Percentiles rank a stretch among this genome's conserved stretches.
These are phyloP conservation scores for Tenthredo distinguenda DNA, from an alignment of 2,888 invertebrate species.

Conservation along the genomic window DNA sequence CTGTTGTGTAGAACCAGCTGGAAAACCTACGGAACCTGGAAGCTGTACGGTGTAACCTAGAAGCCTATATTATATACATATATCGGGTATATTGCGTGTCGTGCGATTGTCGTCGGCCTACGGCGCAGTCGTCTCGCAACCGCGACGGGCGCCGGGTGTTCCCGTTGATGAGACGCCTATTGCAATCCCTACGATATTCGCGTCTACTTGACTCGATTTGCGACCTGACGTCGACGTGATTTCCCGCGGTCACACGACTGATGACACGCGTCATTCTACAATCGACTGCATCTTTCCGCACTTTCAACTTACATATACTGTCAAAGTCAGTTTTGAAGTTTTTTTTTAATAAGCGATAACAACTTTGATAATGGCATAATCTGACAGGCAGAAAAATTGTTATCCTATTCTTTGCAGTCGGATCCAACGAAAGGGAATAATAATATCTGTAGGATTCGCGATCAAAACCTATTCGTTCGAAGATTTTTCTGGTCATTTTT, in stretches of 20 bases:
- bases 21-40: slow-evolving; percentile 7
- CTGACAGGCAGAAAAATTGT: not conserved
- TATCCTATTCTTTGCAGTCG: not conserved
- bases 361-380: not conserved
- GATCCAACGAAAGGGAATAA: not conserved
- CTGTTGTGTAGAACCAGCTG: not conserved
- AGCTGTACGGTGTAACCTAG: slow-evolving; percentile 2
- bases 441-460: not conserved
- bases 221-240: not conserved
- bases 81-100: slow-evolving; percentile 11
- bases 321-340: not conserved
- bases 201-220: not conserved
- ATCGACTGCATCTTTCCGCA: not conserved
- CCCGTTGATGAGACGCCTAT: slow-evolving; percentile 13
- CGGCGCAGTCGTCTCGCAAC: slow-evolving; percentile 53
- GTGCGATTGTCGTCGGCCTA: slow-evolving; percentile 19
- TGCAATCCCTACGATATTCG: not conserved
- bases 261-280: not conserved
- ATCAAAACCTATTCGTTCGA: not conserved
- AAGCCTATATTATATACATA: slow-evolving; percentile 11
- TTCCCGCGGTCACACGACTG: not conserved
- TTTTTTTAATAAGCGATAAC: not conserved
- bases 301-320: not conserved
- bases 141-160: slow-evolving; percentile 49
- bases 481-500: not conserved